Evolutionary conservation across 1,140 invertebrate genomes (phyloP).

Genomic region (Rhagoletis zephyria): DNA sequence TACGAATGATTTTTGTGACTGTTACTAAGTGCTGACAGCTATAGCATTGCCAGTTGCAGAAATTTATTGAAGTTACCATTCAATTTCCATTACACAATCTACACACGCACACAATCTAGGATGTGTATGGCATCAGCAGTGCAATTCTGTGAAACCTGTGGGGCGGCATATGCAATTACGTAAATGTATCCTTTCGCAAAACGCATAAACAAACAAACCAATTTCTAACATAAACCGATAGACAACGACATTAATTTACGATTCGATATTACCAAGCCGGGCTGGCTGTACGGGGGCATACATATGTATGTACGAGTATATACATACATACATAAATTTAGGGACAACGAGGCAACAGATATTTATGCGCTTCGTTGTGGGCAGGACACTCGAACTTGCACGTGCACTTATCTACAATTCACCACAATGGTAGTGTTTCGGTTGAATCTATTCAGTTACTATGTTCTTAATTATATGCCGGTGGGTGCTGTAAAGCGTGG

Average conservation of each 20-base stretch:
- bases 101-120: background rate
- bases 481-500: background rate
- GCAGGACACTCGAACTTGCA: too few relatives aligned
- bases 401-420: background rate
- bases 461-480: constrained; percentile 21
- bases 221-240: background rate
- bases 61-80: background rate
- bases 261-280: background rate
- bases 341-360: too few relatives aligned
- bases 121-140: too few relatives aligned
- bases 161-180: constrained; percentile 1
- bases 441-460: constrained; percentile 5
- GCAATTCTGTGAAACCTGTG: too few relatives aligned
- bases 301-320: too few relatives aligned
- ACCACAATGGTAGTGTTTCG: background rate
- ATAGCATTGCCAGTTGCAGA: background rate
- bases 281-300: too few relatives aligned
- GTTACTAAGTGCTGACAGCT: background rate
- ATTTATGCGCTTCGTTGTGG: too few relatives aligned
- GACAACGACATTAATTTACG: background rate
- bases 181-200: constrained; percentile 13
- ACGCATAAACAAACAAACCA: background rate
- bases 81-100: background rate
- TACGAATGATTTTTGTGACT: background rate
- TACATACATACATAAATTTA: too few relatives aligned